Base-by-base conservation (phyloP, 2,797 vertebrate species). In the Chanos chanos region DNA sequence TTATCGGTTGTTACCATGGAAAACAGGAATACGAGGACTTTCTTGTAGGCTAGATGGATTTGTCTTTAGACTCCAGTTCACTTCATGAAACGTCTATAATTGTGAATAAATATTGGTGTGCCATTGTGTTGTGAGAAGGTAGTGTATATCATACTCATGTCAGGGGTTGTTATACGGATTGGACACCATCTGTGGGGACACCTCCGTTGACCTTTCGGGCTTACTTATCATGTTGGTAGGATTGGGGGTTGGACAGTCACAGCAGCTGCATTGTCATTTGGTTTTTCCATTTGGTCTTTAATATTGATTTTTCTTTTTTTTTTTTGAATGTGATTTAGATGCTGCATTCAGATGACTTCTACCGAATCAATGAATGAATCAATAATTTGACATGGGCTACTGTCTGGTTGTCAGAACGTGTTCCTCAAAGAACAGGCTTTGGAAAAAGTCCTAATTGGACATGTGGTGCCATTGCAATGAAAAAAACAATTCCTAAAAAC, bases 291-390 rank as follows among this genome's bases (percentile, higher is more conserved):
- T 63, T 53, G 40, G 54, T 52, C 56, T 64, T 56, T 48, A n/a
- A 7, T 60, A 66, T 71, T 33, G 66, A 75, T 71, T 49, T 24
- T 30, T 54, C 24, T 10, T 37, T 66, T 59, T n/a, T n/a, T n/a
- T n/a, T n/a, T n/a, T n/a, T n/a, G n/a, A n/a, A n/a, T n/a, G 37
- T 65, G 34, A 41, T 74, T 34, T 33, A 59, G 52, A 68, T 57
- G 27, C 41, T 61, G 43, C 37, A 39, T 45, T 70, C 53, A 63
- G 19, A 53, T 15, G 19, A 50, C 43, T 51, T 24, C 12, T 24
- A 41, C 45, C 49, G 22, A 44, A 70, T 70, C 66, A 66, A 40
- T 70, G 62, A 49, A 12, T 21, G 3, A 44, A 43, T 71, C 58
- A 28, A 66, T 68, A 66, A n/a, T 44, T 43, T 49, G 36, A 66